Evolutionary conservation across 2,888 invertebrate genomes (phyloP).

Genomic region (Melanostoma scalare): DNA sequence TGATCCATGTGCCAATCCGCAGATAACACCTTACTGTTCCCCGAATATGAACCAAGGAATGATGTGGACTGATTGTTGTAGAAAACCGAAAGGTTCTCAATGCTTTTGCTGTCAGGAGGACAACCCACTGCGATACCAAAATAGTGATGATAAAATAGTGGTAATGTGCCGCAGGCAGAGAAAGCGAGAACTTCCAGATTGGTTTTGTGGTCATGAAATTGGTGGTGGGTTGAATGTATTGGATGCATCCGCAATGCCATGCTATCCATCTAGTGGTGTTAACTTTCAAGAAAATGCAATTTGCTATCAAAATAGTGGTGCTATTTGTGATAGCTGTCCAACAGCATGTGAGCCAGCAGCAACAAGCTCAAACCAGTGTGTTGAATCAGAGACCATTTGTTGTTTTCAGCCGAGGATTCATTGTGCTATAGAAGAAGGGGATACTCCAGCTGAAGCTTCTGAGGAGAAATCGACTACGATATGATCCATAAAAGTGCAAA

Average conservation of each 20-base stretch:
- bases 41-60: neutral
- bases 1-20: constrained; percentile 10
- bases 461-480: too few relatives aligned
- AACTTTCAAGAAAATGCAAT: constrained; percentile 17
- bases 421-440: too few relatives aligned
- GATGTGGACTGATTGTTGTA: neutral
- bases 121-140: neutral
- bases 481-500: too few relatives aligned
- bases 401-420: too few relatives aligned
- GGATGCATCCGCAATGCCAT: constrained; percentile 5
- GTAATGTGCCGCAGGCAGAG: neutral
- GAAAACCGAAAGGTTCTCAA: neutral
- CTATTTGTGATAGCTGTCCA: constrained; percentile 9
- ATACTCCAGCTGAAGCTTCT: too few relatives aligned
- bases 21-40: neutral
- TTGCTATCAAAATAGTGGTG: constrained; percentile 4
- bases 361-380: too few relatives aligned
- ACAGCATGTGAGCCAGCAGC: too few relatives aligned
- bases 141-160: constrained; percentile 14
- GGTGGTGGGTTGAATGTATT: constrained; percentile 8
- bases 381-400: too few relatives aligned
- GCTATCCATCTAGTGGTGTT: constrained; percentile 1
- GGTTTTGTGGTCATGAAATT: constrained; percentile 12
- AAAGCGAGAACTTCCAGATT: neutral
- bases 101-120: constrained; percentile 20